Evolutionary conservation across 1,140 invertebrate species (phyloP), one percentile per base, ranked within the genome.

Genomic region (Bombus affinis): DNA sequence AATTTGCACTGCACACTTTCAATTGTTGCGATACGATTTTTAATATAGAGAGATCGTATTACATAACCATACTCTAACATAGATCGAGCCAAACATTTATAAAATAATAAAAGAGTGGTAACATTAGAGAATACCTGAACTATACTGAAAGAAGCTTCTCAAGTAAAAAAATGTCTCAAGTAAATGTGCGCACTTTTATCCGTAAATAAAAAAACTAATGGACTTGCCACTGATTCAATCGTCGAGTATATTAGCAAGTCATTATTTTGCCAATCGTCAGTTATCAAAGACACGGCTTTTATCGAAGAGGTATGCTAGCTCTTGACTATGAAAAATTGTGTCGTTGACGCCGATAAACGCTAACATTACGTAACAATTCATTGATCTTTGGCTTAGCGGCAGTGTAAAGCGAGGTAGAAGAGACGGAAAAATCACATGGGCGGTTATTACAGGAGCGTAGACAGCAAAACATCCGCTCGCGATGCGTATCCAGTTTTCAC

Each of bases 301-400:
- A 15, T 18, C 65, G 8, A 22, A 68, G 9, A 22, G 25, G 25
- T 68, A 47, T 18, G 3, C 1, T 35, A 42, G 13, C 73, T 76
- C 15, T 12, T 22, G 44, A 44, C 70, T 35, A n/a, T 6, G 2
- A 4, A 32, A 44, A 59, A 47, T 75, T 6, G 25, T 32, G 42
- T 32, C 68, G 1, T 1, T n/a, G 42, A 0, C 32, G 22, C 1
- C 28, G 57, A 53, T 57, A 44, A 28, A 59, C 13, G 5, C 18
- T 18, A 25, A 44, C 25, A 18, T 85, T 84, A 81, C 10, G 66
- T 28, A 81, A 78, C 59, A 68, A 68, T 82, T 76, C 35, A 42
- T 81, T 75, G 80, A 47, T 88, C 85, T 32, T 65, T 44, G 25
- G 53, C 70, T 53, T 65, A 81, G 81, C 42, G 1, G 3, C 22